Evolutionary conservation across 2,797 vertebrate species (phyloP).

Genomic region (Chaetophractus vellerosus): DNA sequence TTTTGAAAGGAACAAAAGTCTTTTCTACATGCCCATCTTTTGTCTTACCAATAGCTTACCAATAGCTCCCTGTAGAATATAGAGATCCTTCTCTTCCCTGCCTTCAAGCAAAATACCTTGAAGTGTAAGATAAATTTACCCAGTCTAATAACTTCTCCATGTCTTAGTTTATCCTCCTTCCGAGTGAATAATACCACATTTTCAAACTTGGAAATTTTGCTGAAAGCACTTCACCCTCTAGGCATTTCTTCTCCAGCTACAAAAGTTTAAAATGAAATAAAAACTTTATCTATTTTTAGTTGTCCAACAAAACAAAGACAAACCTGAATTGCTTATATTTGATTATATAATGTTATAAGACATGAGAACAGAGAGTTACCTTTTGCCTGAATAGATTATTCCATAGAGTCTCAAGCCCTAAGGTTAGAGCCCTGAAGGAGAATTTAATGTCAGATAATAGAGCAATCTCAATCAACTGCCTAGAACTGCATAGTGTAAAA

Average conservation of each 20-base stretch:
- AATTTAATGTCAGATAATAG: background rate
- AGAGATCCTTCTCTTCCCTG: background rate
- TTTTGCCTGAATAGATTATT: background rate
- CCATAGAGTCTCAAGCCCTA: background rate
- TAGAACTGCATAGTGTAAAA: background rate
- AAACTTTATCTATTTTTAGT: background rate
- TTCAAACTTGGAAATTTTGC: background rate
- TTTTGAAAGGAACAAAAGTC: background rate
- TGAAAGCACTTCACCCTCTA: background rate
- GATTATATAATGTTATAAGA: background rate
- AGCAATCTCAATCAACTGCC: background rate
- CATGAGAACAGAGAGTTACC: background rate
- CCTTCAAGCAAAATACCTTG: conserved; percentile 48
- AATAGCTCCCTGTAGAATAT: background rate
- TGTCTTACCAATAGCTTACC: conserved; percentile 47
- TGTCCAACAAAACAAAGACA: background rate
- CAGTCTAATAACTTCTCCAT: background rate
- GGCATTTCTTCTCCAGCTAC: background rate
- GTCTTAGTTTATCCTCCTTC: background rate
- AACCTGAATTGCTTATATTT: background rate
- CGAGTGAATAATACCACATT: background rate
- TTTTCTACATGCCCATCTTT: background rate
- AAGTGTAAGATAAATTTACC: conserved; percentile 34
- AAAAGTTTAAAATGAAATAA: conserved; percentile 24
- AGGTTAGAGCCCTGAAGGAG: background rate